Conservation (phyloP, 2,888 invertebrate genomes). For the Panopea generosa region DNA sequence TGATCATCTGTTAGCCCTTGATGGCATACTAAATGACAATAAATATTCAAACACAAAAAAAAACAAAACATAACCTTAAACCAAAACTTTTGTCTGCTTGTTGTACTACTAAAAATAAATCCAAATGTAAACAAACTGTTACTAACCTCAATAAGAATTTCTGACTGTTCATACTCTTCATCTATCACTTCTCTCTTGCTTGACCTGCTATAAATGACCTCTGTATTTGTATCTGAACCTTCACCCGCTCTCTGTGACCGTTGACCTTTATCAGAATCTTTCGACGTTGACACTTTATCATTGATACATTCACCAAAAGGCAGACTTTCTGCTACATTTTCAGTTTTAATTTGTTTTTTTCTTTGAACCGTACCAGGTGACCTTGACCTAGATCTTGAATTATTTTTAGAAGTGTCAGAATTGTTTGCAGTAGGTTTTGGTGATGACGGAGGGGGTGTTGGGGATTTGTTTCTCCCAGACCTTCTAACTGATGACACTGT, state of each 20-base stretch:
- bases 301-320: too few relatives aligned
- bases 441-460: too few relatives aligned
- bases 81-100: too few relatives aligned
- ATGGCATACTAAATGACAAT: too few relatives aligned
- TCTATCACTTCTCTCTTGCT: constrained; percentile 18
- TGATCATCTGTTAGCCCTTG: too few relatives aligned
- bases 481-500: too few relatives aligned
- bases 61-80: too few relatives aligned
- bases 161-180: constrained; percentile 15
- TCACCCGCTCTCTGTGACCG: neutral
- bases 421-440: neutral
- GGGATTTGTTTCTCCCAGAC: too few relatives aligned
- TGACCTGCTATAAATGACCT: neutral
- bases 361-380: constrained; percentile 30
- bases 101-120: too few relatives aligned
- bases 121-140: neutral
- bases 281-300: too few relatives aligned
- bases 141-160: constrained; percentile 13
- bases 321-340: neutral
- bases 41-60: too few relatives aligned
- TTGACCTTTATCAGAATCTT: neutral
- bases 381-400: constrained; percentile 42
- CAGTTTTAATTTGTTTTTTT: neutral
- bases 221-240: neutral
- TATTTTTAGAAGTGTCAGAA: constrained; percentile 1